Percentiles rank a stretch among this genome's conserved stretches.
Conservation (phyloP, 2,797 vertebrate genomes). For the Schizopygopsis pylzovi region DNA sequence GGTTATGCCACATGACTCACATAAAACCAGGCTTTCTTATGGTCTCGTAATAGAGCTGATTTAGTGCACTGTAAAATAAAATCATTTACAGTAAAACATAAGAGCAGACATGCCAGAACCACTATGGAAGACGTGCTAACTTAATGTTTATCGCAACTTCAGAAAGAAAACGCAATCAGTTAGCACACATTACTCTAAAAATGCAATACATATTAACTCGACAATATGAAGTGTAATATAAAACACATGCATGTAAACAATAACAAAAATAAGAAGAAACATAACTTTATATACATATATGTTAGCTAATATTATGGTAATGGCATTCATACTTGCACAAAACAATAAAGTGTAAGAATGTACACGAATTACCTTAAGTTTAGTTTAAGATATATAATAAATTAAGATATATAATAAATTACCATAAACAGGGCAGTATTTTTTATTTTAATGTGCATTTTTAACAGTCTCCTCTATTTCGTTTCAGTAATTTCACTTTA, state of each 20-base stretch:
- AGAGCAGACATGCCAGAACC: background rate
- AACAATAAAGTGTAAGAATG: background rate
- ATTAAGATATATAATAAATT: background rate
- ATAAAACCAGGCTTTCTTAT: background rate
- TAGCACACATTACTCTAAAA: background rate
- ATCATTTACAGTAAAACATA: background rate
- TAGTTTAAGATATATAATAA: no score
- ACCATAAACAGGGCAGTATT: background rate
- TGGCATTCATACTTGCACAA: background rate
- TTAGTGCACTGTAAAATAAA: slow-evolving; percentile 2
- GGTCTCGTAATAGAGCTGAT: background rate
- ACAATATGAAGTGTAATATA: background rate
- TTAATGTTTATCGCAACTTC: background rate
- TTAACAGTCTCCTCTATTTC: background rate
- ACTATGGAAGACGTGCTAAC: background rate
- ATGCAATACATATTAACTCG: background rate
- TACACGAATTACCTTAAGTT: background rate
- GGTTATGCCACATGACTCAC: background rate
- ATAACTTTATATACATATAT: background rate
- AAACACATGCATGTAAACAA: background rate
- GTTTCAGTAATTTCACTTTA: background rate
- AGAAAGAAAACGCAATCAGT: background rate
- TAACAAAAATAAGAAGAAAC: background rate
- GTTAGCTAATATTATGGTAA: background rate
- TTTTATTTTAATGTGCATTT: background rate